Evolutionary conservation across 2,888 invertebrate species (phyloP), one percentile per base, ranked within the genome.

Genomic region (Drosophila planitibia): DNA sequence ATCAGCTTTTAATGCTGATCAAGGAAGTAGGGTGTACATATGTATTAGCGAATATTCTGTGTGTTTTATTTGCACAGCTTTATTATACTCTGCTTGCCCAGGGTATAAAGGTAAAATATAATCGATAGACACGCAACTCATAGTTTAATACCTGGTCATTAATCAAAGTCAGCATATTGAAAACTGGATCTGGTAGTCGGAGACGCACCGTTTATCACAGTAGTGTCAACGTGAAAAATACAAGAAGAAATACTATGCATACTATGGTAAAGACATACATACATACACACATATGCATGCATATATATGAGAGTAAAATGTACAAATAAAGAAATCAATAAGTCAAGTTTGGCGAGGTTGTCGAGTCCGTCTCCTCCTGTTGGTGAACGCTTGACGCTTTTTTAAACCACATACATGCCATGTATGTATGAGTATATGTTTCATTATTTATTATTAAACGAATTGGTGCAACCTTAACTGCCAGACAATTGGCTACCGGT

Each of bases 401-500:
- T 19, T 25, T 33, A 1, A 16, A 19, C 19, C 51, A 51, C 51
- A 51, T 9, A 28, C 49, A 19, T 49, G 4, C 22, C 44, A 22
- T 22, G 22, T 35, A 4, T 49, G 47, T 51, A 28, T 51, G 19
- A 1, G 28, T 51, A 51, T 63, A 60, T 71, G 66, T 81, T 86
- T 81, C 77, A 83, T 86, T 91, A 88, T 85, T 91, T 92, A 90
- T 91, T 88, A 85, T 89, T 84, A 84, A 87, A 79, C 85, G 91
- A 91, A 91, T 92, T 91, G 91, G 89, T 87, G 85, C 91, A 91
- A 82, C 90, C 92, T 91, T 84, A 90, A 89, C 86, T 92, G 91
- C 91, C 91, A 91, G 82, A 72, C 85, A 85, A 87, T 87, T 85
- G 90, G 92, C 92, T 92, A 92, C 92, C 81, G 92, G 92, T 90